phyloP scores from a whole-genome alignment of 2,797 vertebrate species.

The Podarcis lilfordi region DNA sequence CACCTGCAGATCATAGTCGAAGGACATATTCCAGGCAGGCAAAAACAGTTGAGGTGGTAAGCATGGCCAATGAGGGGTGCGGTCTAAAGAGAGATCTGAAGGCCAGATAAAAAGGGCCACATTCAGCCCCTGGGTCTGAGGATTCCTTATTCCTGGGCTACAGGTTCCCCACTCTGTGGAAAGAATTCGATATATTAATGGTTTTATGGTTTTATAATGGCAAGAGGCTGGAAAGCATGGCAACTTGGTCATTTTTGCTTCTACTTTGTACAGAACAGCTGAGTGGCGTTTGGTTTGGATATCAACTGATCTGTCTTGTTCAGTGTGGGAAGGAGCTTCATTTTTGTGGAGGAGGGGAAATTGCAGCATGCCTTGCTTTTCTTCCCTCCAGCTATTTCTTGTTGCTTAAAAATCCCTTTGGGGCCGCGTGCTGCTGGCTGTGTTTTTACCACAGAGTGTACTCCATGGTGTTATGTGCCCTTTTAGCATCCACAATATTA shows the following conservation, averaged over 20 bases:
- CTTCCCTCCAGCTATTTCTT: neutral
- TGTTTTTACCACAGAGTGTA: neutral
- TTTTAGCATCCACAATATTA: constrained; percentile 16
- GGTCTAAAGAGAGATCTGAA: no score
- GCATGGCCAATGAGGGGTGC: no score
- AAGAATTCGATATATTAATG: neutral
- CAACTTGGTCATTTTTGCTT: neutral
- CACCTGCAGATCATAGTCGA: no score
- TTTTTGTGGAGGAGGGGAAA: neutral
- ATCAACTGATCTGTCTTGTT: neutral
- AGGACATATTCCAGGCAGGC: no score
- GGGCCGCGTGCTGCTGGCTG: neutral
- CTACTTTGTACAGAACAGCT: neutral
- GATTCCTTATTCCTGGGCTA: no score
- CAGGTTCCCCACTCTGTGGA: no score
- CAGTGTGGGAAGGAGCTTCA: neutral
- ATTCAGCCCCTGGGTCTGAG: no score
- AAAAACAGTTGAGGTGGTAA: no score
- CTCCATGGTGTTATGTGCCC: neutral
- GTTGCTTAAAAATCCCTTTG: constrained; percentile 9
- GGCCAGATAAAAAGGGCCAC: no score
- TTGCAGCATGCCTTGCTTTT: neutral
- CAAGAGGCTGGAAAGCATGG: neutral
- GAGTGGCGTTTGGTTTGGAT: neutral
- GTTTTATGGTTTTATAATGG: neutral